A percentile compares a stretch with the other conserved stretches of the same genome.
Evolutionary conservation across 2,888 invertebrate genomes (phyloP).

Genomic region (Morinoia aosen): DNA sequence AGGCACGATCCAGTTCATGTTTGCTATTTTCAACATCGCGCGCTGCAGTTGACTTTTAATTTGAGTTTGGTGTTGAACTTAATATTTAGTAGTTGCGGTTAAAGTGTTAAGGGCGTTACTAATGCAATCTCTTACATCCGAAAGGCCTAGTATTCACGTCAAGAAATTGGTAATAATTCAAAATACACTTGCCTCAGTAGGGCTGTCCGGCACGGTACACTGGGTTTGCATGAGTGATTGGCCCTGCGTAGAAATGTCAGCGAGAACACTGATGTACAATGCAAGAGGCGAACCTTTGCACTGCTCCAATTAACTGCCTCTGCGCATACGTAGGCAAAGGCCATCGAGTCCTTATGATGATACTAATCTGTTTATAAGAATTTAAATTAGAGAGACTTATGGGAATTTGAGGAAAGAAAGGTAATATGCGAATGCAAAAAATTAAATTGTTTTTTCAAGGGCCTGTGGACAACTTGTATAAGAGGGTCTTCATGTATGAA

Average conservation of each 20-base stretch:
- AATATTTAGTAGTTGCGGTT: too few relatives aligned
- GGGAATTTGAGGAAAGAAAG: not conserved
- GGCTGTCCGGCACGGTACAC: not conserved
- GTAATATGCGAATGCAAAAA: not conserved
- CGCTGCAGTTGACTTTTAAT: too few relatives aligned
- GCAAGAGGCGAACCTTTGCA: constrained; percentile 16
- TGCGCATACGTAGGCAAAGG: not conserved
- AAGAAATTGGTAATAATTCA: not conserved
- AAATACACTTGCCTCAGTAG: not conserved
- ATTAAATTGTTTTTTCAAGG: not conserved
- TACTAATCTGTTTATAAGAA: not conserved
- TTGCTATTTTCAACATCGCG: too few relatives aligned
- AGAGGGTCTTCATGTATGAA: not conserved
- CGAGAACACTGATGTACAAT: not conserved
- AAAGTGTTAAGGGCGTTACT: not conserved
- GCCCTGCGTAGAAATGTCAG: not conserved
- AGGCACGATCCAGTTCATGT: too few relatives aligned
- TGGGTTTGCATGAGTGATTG: not conserved
- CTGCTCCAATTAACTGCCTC: not conserved
- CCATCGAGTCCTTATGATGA: not conserved
- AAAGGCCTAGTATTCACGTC: not conserved
- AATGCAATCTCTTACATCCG: not conserved
- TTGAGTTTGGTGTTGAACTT: too few relatives aligned
- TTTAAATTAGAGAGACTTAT: not conserved
- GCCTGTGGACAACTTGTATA: not conserved